These are phyloP conservation scores for Sebastes oblongus DNA, from an alignment of 2,797 vertebrate species.

Conservation along the genomic window DNA sequence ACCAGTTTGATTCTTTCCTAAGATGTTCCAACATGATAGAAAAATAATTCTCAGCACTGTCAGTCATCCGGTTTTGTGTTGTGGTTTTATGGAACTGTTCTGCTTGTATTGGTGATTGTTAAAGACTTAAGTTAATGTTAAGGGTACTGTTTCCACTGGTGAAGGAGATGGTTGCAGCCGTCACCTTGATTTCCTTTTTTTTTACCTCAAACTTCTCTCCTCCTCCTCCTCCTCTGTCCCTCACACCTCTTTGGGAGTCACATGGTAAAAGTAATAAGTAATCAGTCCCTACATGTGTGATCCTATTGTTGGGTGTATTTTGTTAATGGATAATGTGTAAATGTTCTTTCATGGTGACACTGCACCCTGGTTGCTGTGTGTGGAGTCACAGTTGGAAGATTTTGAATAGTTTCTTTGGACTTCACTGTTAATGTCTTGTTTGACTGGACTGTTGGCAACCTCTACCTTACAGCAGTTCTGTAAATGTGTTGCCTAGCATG, in stretches of 20 bases:
- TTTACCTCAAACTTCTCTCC: not conserved
- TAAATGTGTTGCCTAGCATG: slow-evolving; percentile 22
- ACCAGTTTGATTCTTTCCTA: not conserved
- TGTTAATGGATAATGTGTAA: slow-evolving; percentile 29
- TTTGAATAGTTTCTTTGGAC: not conserved
- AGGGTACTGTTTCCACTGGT: not conserved
- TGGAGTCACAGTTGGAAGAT: slow-evolving; percentile 12
- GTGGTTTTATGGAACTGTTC: not conserved
- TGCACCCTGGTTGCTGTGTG: slow-evolving; percentile 47
- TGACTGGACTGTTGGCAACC: not conserved
- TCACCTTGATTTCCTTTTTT: not conserved
- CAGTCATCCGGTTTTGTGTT: not conserved
- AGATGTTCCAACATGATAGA: not conserved
- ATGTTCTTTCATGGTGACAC: slow-evolving; percentile 18
- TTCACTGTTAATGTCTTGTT: not conserved
- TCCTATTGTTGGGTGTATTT: slow-evolving; percentile 29
- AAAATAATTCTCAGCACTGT: not conserved
- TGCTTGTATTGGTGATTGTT: not conserved
- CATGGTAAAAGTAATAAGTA: slow-evolving; percentile 38
- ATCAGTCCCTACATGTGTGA: slow-evolving; percentile 7
- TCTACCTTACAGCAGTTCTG: not conserved
- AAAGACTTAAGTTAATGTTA: slow-evolving; percentile 7
- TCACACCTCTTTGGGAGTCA: slow-evolving; percentile 1
- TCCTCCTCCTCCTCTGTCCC: not conserved
- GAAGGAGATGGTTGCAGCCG: not conserved